Evolutionary conservation across 2,113 vertebrate genomes (phyloP).

Genomic region (Pontoporia blainvillei): DNA sequence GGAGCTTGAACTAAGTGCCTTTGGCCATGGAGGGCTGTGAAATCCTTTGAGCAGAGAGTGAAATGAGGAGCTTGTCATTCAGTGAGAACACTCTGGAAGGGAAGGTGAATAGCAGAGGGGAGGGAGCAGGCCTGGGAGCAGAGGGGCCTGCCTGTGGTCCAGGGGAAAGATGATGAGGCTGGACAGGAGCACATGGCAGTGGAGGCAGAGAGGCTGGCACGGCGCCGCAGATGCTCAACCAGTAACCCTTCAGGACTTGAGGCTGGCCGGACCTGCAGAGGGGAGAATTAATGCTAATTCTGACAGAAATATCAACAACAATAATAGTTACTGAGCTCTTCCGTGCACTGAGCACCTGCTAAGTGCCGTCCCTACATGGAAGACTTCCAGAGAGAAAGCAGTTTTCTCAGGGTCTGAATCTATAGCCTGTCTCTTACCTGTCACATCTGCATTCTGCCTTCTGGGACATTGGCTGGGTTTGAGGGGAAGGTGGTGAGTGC

Average conservation of each 20-base stretch:
- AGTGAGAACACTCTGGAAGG: neutral
- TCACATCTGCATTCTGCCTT: neutral
- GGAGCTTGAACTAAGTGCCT: neutral
- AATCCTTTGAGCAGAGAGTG: neutral
- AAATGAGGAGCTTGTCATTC: neutral
- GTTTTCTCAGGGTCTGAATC: neutral
- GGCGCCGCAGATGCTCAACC: neutral
- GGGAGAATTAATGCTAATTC: neutral
- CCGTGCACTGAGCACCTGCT: neutral
- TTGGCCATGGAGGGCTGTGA: neutral
- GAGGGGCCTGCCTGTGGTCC: neutral
- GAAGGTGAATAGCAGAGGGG: neutral
- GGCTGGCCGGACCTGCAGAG: neutral
- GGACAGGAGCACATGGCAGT: neutral
- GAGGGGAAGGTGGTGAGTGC: neutral
- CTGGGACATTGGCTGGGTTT: neutral
- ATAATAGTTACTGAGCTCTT: neutral
- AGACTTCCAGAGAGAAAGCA: neutral
- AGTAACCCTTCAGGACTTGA: neutral
- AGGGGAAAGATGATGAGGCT: neutral
- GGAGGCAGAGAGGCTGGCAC: fast-evolving
- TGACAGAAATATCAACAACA: neutral
- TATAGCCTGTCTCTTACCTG: neutral
- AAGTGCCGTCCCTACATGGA: neutral
- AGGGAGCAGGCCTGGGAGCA: neutral